These are phyloP conservation scores for Psococerastis gibbosa DNA, from an alignment of 2,888 invertebrate species.

Conservation along the genomic window DNA sequence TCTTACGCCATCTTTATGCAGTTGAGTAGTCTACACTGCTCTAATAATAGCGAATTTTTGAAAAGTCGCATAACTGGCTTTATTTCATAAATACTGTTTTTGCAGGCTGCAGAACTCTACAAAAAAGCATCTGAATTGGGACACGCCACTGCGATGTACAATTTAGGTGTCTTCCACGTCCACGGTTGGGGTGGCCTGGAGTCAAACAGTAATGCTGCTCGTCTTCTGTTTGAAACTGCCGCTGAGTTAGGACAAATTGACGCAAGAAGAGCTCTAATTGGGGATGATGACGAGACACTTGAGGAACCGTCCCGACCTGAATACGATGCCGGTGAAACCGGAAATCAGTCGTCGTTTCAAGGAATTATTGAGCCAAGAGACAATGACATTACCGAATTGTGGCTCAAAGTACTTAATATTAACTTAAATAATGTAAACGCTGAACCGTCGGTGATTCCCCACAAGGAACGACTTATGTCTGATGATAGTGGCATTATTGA, in stretches of 20 bases:
- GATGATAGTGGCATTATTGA: constrained; percentile 5
- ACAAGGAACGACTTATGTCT: neutral
- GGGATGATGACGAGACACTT: neutral
- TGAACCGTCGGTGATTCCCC: neutral
- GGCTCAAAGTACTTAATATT: constrained; percentile 1
- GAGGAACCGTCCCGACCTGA: neutral
- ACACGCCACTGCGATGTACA: constrained; percentile 46
- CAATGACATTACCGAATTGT: neutral
- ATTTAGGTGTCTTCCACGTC: constrained; percentile 45
- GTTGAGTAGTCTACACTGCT: too few relatives aligned
- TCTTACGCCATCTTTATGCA: too few relatives aligned
- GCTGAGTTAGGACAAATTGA: constrained; percentile 36
- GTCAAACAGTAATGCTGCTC: constrained; percentile 31
- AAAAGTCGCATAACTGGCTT: too few relatives aligned
- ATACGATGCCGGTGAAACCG: neutral
- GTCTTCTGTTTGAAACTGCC: constrained; percentile 34
- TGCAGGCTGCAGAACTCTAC: constrained; percentile 46
- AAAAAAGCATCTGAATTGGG: constrained; percentile 39
- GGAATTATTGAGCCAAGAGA: neutral
- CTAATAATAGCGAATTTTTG: too few relatives aligned
- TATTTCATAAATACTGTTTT: too few relatives aligned
- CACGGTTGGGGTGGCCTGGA: constrained; percentile 41
- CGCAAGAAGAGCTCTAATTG: constrained; percentile 32
- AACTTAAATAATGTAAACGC: neutral
- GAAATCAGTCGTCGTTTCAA: neutral